These are phyloP conservation scores for Acromyrmex heyeri DNA, from an alignment of 1,140 invertebrate species.

Conservation along the genomic window DNA sequence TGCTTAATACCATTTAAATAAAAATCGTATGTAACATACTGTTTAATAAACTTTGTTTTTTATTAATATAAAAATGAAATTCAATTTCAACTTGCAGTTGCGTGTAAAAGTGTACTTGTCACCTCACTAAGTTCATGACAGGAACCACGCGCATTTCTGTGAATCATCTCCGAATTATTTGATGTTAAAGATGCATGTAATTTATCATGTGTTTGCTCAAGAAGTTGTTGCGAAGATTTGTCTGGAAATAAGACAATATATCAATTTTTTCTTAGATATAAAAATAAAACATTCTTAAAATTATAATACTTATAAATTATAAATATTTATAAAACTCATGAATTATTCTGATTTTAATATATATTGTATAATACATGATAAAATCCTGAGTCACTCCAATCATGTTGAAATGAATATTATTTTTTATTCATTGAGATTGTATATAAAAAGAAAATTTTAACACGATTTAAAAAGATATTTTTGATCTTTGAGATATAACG, in stretches of 20 bases:
- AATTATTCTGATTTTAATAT: too few relatives aligned
- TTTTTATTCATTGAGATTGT: too few relatives aligned
- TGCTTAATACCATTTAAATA: conserved; percentile 59
- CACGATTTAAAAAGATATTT: too few relatives aligned
- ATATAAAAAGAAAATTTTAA: too few relatives aligned
- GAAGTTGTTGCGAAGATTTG: conserved; percentile 77
- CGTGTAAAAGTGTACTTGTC: conserved; percentile 83
- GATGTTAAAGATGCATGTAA: conserved; percentile 74
- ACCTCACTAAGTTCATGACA: conserved; percentile 83
- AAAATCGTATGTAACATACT: conserved; percentile 44
- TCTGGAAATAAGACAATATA: conserved; percentile 72
- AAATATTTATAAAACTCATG: too few relatives aligned
- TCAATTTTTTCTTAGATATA: too few relatives aligned
- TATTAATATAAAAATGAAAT: conserved; percentile 7
- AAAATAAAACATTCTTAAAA: not conserved
- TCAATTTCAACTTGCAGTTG: conserved; percentile 81
- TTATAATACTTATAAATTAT: not conserved
- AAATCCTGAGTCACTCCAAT: too few relatives aligned
- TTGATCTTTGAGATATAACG: too few relatives aligned
- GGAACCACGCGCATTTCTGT: conserved; percentile 79
- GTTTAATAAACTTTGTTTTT: conserved; percentile 27
- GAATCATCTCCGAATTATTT: conserved; percentile 79
- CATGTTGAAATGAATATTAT: too few relatives aligned
- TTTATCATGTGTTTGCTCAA: conserved; percentile 76
- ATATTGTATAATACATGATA: too few relatives aligned